Base-by-base conservation (phyloP, 2,888 invertebrate genomes). In the Nomada goodeniana region DNA sequence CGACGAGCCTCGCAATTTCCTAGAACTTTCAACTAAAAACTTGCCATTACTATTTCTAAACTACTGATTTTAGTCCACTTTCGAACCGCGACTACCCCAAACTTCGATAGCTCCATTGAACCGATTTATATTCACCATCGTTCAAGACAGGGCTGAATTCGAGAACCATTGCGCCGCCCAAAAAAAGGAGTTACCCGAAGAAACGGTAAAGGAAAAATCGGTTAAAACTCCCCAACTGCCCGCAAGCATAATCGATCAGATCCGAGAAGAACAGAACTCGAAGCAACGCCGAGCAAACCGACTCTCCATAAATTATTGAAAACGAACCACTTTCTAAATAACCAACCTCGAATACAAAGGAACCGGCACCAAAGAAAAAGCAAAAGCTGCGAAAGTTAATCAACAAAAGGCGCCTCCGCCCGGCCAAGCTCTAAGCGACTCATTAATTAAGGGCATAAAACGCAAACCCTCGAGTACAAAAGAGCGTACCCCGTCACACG, bases 361-460 rank as follows among this genome's bases (percentile, higher is more conserved):
- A 18, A 20, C 7, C 7, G 18, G 42, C 29, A 29, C 36, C 7
- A 36, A 29, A 20, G 9, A 18, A 11, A 18, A 68, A 36, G 1
- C 15, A n/a, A 26, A 13, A 47, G 44, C 9, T n/a, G 57, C 57
- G 26, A 59, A 68, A 23, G 57, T 70, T 36, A 70, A 60, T 60
- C n/a, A 36, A 70, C 15, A 29, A 60, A 57, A 26, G 57, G 5
- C 9, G 13, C 23, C 23, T 11, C 26, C 15, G 44, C 11, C 55
- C 26, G 11, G 36, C 53, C 67, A 55, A 55, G 15, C 29, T 42
- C 59, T 60, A 50, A 47, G 57, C 47, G 70, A 61, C 60, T 71
- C 52, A 18, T 71, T 71, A 71, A 71, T 71, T 71, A 71, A 52
- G 26, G 42, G 36, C 9, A 11, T 18, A 4, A 60, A 70, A 50